These are phyloP conservation scores for Caenorhabditis brenneri DNA, from an alignment of 1,140 invertebrate genomes.

Conservation along the genomic window DNA sequence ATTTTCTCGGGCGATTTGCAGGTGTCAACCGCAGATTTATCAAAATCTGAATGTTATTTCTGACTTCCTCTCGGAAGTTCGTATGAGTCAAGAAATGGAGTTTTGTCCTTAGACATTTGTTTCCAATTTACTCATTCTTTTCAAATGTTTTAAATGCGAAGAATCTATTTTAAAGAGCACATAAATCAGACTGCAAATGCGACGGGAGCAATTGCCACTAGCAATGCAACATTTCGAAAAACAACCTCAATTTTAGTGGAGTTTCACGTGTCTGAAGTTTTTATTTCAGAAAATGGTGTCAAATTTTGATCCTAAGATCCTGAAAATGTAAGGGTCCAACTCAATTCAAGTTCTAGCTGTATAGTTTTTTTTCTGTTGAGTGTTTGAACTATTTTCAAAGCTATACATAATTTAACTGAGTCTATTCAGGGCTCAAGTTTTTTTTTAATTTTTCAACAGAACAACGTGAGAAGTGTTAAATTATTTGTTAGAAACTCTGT, in stretches of 20 bases:
- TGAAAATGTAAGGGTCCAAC: too few relatives aligned
- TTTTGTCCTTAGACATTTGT: background rate
- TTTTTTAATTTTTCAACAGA: too few relatives aligned
- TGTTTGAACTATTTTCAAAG: too few relatives aligned
- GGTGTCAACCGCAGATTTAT: conserved; percentile 41
- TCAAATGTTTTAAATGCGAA: background rate
- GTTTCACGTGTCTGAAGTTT: background rate
- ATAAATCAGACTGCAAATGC: conserved; percentile 36
- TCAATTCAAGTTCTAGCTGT: too few relatives aligned
- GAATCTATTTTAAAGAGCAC: conserved; percentile 14
- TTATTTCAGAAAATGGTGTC: background rate
- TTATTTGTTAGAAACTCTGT: too few relatives aligned
- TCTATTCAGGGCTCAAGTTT: too few relatives aligned
- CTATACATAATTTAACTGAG: too few relatives aligned
- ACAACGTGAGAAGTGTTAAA: too few relatives aligned
- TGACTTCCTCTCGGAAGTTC: background rate
- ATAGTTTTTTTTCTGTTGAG: too few relatives aligned
- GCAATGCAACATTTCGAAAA: conserved; percentile 30
- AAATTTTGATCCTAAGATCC: too few relatives aligned
- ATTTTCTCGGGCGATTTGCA: conserved; percentile 37
- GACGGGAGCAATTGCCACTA: conserved; percentile 1
- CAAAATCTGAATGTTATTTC: conserved; percentile 40
- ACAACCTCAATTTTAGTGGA: background rate
- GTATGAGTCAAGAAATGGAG: background rate
- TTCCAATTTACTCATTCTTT: conserved; percentile 8